phyloP scores from a whole-genome alignment of 2,888 invertebrate species.

The Leucophenga montana region DNA sequence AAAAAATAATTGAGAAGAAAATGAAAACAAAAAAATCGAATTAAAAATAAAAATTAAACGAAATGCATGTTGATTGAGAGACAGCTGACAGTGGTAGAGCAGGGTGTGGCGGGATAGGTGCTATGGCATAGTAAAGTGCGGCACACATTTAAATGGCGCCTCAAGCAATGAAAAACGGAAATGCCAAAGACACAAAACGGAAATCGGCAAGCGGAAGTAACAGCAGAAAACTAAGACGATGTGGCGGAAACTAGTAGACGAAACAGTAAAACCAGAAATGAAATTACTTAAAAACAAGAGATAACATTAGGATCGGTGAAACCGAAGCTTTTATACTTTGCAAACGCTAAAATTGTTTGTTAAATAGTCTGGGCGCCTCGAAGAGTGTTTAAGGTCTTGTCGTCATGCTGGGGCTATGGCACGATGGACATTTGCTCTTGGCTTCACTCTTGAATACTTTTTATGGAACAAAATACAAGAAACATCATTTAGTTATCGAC shows the following conservation, averaged over 20 bases:
- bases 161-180: conserved; percentile 7
- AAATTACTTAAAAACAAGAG: conserved; percentile 16
- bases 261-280: background rate
- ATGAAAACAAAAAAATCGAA: conserved; percentile 13
- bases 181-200: background rate
- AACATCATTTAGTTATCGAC: no score
- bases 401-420: no score
- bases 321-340: no score
- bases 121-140: no score
- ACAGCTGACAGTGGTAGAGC: background rate
- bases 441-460: no score
- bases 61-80: conserved; percentile 37
- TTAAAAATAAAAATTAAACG: conserved; percentile 43
- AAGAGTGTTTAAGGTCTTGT: no score
- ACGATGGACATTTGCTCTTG: no score
- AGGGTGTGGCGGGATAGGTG: background rate
- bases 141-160: background rate
- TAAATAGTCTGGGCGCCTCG: no score
- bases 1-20: no score
- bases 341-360: no score
- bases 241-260: background rate
- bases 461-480: no score
- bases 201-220: no score
- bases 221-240: background rate
- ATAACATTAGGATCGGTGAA: background rate